These are phyloP conservation scores for Apoderus coryli DNA, from an alignment of 2,888 invertebrate genomes.

Conservation along the genomic window DNA sequence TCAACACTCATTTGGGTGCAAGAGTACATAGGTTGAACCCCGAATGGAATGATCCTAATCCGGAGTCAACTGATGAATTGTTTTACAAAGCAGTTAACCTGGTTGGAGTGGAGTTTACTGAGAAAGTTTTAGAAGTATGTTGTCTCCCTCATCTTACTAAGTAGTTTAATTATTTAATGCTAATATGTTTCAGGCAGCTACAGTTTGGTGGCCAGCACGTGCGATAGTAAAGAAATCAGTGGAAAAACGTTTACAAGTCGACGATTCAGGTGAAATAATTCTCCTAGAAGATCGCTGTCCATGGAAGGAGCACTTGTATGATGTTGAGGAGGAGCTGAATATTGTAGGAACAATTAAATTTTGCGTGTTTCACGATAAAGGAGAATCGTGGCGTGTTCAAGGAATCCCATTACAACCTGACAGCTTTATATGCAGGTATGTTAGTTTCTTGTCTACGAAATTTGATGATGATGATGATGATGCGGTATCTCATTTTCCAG, in stretches of 20 bases:
- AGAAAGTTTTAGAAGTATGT: conserved; percentile 39
- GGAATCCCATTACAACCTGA: conserved; percentile 57
- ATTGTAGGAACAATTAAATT: conserved; percentile 52
- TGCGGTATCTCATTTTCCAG: conserved; percentile 35
- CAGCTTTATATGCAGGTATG: conserved; percentile 56
- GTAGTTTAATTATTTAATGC: conserved; percentile 5
- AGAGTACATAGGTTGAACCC: conserved; percentile 71
- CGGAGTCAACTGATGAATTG: conserved; percentile 38
- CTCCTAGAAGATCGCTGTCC: conserved; percentile 58
- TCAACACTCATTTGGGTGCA: conserved; percentile 63
- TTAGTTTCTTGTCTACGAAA: too few relatives aligned
- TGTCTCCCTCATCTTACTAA: too few relatives aligned
- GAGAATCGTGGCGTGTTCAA: conserved; percentile 68
- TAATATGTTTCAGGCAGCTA: conserved; percentile 42
- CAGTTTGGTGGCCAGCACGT: conserved; percentile 79
- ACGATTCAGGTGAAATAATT: conserved; percentile 70
- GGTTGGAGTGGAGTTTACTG: conserved; percentile 67
- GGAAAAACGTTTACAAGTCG: conserved; percentile 47
- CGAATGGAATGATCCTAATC: conserved; percentile 52
- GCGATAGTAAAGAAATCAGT: conserved; percentile 60
- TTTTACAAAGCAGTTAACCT: conserved; percentile 67
- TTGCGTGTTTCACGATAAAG: conserved; percentile 52
- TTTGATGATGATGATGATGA: background rate
- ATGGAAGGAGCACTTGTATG: conserved; percentile 83
- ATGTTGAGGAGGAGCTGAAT: conserved; percentile 60